Percentiles rank a stretch among this genome's conserved stretches.
Evolutionary conservation across 2,113 vertebrate species (phyloP).

Genomic region (Cyprinodon variegatus): DNA sequence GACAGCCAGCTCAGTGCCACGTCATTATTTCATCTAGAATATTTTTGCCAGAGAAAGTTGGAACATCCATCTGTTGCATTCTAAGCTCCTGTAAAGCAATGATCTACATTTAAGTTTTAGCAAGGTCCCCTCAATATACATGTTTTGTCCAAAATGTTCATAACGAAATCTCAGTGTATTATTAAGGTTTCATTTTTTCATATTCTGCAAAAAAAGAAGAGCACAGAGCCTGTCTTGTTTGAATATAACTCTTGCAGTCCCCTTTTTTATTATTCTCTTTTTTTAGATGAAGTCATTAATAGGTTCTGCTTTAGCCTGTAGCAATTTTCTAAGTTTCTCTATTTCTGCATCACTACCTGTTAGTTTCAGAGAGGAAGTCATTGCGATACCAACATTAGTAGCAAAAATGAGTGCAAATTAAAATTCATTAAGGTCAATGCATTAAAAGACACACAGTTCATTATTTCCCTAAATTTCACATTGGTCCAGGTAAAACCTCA

Average conservation of each 20-base stretch:
- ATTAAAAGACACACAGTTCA: not conserved
- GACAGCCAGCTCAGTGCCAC: not conserved
- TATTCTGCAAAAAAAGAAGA: not conserved
- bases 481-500: not conserved
- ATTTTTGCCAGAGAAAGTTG: not conserved
- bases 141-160: not conserved
- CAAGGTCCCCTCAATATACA: not conserved
- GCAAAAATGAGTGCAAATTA: not conserved
- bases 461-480: not conserved
- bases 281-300: not conserved
- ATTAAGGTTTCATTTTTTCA: not conserved
- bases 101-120: not conserved
- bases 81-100: not conserved
- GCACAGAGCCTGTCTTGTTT: not conserved
- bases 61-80: not conserved
- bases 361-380: not conserved
- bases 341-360: not conserved
- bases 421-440: not conserved
- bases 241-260: not conserved
- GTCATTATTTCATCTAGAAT: not conserved
- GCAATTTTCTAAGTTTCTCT: not conserved
- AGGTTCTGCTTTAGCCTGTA: not conserved
- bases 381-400: too few species aligned
- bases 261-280: not conserved
- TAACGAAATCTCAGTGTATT: not conserved